phyloP scores from a whole-genome alignment of 2,888 invertebrate genomes.

The Chesias legatella region DNA sequence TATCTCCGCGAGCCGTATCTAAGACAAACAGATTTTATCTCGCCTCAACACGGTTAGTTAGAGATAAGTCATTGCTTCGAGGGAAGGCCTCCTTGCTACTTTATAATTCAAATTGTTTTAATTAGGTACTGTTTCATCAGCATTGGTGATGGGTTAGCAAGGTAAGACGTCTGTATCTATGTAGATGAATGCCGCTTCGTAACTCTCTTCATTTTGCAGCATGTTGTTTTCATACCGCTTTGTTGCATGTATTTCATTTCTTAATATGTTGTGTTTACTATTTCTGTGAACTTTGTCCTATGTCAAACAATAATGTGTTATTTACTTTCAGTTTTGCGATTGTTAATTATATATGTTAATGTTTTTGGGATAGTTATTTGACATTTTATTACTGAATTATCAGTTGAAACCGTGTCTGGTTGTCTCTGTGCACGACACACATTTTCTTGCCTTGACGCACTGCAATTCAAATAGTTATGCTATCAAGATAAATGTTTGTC shows the following conservation, averaged over 20 bases:
- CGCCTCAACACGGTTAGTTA: constrained; percentile 35
- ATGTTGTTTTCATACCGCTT: constrained; percentile 29
- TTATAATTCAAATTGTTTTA: constrained; percentile 35
- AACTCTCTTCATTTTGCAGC: constrained; percentile 56
- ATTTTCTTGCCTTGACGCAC: constrained; percentile 8
- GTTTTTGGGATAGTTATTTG: constrained; percentile 4
- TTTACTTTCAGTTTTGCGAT: constrained; percentile 16
- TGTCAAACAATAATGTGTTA: constrained; percentile 10
- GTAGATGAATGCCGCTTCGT: constrained; percentile 48
- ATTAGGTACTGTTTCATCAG: constrained; percentile 51
- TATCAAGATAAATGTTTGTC: constrained; percentile 23
- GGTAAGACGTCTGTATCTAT: constrained; percentile 54
- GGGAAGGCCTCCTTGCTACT: constrained; percentile 34
- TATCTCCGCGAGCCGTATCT: constrained; percentile 47
- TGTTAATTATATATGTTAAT: constrained; percentile 8
- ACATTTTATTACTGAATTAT: constrained; percentile 1
- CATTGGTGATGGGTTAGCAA: constrained; percentile 70
- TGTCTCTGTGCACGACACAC: not conserved
- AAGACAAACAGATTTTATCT: constrained; percentile 48
- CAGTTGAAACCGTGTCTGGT: not conserved
- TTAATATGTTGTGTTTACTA: constrained; percentile 13
- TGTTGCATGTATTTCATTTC: constrained; percentile 17
- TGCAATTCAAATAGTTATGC: constrained; percentile 21
- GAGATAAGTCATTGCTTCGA: constrained; percentile 35
- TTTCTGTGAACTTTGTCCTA: constrained; percentile 17